A percentile compares a stretch with the other conserved stretches of the same genome.
phyloP scores from a whole-genome alignment of 2,113 vertebrate genomes.

The Seriola quinqueradiata region DNA sequence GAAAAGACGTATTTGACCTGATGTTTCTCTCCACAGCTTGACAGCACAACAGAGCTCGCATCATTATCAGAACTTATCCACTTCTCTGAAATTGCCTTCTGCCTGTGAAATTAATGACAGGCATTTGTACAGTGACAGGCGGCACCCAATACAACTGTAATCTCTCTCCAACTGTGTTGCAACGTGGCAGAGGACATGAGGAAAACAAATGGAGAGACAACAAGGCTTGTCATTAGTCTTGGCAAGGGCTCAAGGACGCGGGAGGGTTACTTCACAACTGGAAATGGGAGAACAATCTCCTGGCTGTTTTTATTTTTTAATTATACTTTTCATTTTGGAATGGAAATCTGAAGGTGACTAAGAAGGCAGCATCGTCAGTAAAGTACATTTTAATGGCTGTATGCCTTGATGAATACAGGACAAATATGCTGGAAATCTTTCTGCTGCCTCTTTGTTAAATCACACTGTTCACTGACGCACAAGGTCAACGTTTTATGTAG shows the following conservation, averaged over 20 bases:
- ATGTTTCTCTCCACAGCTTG: conserved; percentile 42
- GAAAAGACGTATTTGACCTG: conserved; percentile 45
- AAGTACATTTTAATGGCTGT: conserved; percentile 27
- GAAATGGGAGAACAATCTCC: conserved; percentile 37
- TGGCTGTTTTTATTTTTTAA: conserved; percentile 43
- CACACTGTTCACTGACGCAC: not conserved
- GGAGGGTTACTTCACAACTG: not conserved
- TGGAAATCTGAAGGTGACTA: conserved; percentile 45
- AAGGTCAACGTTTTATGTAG: not conserved
- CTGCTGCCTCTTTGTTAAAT: not conserved
- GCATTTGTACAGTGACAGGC: conserved; percentile 79
- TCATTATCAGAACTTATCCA: conserved; percentile 73
- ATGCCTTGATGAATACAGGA: conserved; percentile 10
- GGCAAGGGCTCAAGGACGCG: conserved; percentile 56
- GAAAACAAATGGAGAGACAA: conserved; percentile 72
- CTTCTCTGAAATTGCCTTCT: conserved; percentile 75
- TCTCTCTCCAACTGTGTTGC: conserved; percentile 71
- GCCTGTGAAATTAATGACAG: conserved; percentile 77
- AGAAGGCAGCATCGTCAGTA: not conserved
- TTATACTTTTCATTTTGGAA: conserved; percentile 40
- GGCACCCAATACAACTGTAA: conserved; percentile 75
- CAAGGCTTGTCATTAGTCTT: conserved; percentile 68
- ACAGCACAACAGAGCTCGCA: conserved; percentile 46
- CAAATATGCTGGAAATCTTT: conserved; percentile 11
- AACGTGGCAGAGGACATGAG: conserved; percentile 59